Base-by-base conservation (phyloP, 2,797 vertebrate species). In the Zenarchopterus dispar region DNA sequence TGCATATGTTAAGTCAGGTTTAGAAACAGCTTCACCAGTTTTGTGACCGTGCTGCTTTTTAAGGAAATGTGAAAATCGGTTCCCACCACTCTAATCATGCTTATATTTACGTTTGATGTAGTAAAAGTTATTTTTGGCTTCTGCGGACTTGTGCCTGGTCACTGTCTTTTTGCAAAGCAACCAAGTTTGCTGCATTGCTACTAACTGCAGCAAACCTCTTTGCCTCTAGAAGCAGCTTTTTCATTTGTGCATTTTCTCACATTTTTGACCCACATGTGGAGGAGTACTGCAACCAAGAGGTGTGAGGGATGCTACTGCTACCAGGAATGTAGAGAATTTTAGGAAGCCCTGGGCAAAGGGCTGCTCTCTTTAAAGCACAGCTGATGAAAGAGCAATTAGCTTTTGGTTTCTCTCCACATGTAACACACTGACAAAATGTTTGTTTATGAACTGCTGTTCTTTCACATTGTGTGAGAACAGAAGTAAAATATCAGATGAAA, bases 271-370 rank as follows among this genome's bases (percentile, higher is more conserved):
- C 72, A 77, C n/a, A 80, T 79, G 67, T 87, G 55, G 49, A 69
- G 61, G 28, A 82, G 44, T 56, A 22, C 70, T 86, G 81, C 74
- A 77, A 36, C 62, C 54, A 49, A 13, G 36, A 15, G 1, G 36
- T 58, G 17, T 62, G 58, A 86, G 46, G 69, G 80, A 84, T 80
- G 69, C 67, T 85, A 8, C 76, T 69, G 59, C 56, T 56, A 59
- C 52, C 47, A 78, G 81, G 85, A 87, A 88, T 86, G 79, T 75
- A 80, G 86, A 85, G 67, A 79, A 86, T 83, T 77, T 51, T 60
- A 53, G 66, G 73, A 71, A 82, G 77, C 82, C 75, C 68, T 76
- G 80, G 85, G 85, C 75, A 67, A 80, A 63, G 48, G 39, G 73
- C 72, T 62, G 57, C 81, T 39, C 36, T 39, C 36, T 39, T 36